phyloP scores from a whole-genome alignment of 1,140 invertebrate species.

The Papilio helenus region DNA sequence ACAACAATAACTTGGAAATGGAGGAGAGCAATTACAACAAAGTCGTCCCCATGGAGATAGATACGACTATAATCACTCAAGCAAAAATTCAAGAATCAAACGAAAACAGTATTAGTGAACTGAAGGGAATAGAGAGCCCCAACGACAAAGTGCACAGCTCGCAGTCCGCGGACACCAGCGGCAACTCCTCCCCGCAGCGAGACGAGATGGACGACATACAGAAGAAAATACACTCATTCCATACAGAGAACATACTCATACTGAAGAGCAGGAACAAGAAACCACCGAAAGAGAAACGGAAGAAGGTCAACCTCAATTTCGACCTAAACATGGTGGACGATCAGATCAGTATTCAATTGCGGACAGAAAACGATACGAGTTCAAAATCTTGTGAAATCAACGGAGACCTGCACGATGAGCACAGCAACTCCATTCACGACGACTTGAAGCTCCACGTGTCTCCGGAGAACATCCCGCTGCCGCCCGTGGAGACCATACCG shows the following conservation, averaged over 20 bases:
- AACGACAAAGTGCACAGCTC: conserved; percentile 72
- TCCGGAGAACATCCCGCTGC: conserved; percentile 76
- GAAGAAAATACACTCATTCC: conserved; percentile 84
- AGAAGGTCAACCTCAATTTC: conserved; percentile 82
- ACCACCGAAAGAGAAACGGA: conserved; percentile 80
- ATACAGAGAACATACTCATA: conserved; percentile 84
- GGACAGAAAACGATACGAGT: conserved; percentile 67
- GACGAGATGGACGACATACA: conserved; percentile 85
- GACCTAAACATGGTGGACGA: conserved; percentile 82
- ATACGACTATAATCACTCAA: conserved; percentile 67
- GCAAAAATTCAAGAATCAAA: conserved; percentile 67
- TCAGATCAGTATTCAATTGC: conserved; percentile 80
- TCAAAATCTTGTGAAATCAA: conserved; percentile 64
- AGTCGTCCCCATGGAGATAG: conserved; percentile 76
- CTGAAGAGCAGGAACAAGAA: conserved; percentile 85
- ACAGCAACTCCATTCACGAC: conserved; percentile 56
- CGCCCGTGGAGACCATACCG: conserved; percentile 70
- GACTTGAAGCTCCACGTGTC: conserved; percentile 61
- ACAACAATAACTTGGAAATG: conserved; percentile 70
- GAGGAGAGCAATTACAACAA: conserved; percentile 72
- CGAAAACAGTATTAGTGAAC: conserved; percentile 58
- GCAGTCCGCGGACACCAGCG: conserved; percentile 79
- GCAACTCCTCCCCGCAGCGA: conserved; percentile 77
- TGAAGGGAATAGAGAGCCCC: conserved; percentile 65
- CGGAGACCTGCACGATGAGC: conserved; percentile 69